Evolutionary conservation across 2,113 vertebrate species (phyloP).

Genomic region (Falco punctatus): DNA sequence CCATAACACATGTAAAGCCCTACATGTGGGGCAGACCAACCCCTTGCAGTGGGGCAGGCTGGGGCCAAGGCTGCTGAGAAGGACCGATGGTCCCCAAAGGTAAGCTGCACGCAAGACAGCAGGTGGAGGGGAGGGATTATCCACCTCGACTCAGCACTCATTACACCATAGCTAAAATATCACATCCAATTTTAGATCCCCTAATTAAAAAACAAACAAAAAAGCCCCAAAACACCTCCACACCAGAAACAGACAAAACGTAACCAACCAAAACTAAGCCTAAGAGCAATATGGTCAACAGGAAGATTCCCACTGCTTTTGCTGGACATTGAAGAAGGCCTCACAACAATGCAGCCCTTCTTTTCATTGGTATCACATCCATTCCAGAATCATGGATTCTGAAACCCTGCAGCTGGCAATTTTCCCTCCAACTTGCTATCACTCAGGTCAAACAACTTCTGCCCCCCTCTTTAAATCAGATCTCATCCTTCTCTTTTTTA

Average conservation of each 20-base stretch:
- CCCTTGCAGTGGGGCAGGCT: rapidly evolving
- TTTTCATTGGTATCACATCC: background rate
- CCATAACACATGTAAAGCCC: background rate
- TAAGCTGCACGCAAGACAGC: background rate
- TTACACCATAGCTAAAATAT: background rate
- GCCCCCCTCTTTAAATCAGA: background rate
- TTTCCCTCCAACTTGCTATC: background rate
- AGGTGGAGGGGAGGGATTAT: background rate
- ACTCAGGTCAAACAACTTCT: background rate
- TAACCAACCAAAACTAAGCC: background rate
- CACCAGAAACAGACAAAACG: background rate
- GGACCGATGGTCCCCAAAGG: background rate
- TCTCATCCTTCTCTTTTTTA: background rate
- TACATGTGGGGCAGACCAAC: background rate
- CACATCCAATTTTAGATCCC: background rate
- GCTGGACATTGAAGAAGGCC: background rate
- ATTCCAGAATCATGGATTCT: background rate
- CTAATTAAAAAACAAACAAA: background rate
- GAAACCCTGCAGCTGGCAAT: background rate
- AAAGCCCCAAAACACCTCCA: background rate
- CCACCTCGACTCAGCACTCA: background rate
- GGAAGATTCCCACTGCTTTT: background rate
- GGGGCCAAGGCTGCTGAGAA: background rate
- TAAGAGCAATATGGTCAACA: background rate
- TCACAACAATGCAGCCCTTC: background rate